Base-by-base conservation (phyloP, 2,888 invertebrate species). In the Drosophila histrio region DNA sequence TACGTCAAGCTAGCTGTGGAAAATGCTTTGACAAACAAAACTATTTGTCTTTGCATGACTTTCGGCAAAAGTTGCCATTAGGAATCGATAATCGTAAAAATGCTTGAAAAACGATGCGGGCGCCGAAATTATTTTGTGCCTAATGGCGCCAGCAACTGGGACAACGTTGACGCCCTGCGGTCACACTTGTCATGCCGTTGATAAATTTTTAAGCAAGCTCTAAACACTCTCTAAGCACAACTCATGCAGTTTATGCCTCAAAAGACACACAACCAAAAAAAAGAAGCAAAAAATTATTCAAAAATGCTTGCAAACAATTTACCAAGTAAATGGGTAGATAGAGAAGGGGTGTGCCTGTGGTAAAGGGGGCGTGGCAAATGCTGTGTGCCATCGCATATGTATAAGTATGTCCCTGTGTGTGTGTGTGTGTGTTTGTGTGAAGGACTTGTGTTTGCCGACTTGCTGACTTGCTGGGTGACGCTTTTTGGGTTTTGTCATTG, bases 261-360 rank as follows among this genome's bases (percentile, higher is more conserved):
- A 68, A 73, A 53, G 60, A 52, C 65, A 53, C 24, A 32, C 47
- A 54, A 41, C 28, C 49, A 64, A 24, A 19, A 41, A 28, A 28
- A 38, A 44, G 26, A 60, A 24, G 49, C 46, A 50, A 66, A 77
- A 89, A 87, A 89, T 88, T 87, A 89, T 89, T 88, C 88, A 89
- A 84, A 89, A 89, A 88, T 82, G 83, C 89, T 79, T 74, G 87
- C 82, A 89, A 88, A 81, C 89, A 89, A 82, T 87, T 89, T 89
- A 74, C 67, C 72, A 65, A 70, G 70, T 17, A 77, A 69, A 64
- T 59, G 28, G 71, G 60, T 15, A n/a, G 32, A 39, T n/a, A 17
- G 9, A 1, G 17, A 24, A 24, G 24, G 4, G 11, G 7, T 36
- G 24, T 24, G 72, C 36, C 13, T 52, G 64, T 38, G 69, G 44